These are phyloP conservation scores for Phania funesta DNA, from an alignment of 2,888 invertebrate species.

Conservation along the genomic window DNA sequence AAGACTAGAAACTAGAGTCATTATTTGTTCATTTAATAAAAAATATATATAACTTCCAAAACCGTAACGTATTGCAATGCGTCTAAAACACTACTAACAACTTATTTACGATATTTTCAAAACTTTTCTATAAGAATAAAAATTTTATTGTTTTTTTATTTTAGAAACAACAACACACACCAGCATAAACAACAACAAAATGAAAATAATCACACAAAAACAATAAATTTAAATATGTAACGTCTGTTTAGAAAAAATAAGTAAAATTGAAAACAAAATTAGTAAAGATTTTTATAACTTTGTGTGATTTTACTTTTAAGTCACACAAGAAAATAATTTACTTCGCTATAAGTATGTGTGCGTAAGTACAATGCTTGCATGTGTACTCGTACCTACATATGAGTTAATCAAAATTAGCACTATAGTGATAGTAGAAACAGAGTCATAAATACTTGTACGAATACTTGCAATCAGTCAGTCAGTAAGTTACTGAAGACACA, in stretches of 20 bases:
- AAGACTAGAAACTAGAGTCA: neutral
- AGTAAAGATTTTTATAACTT: slow-evolving; percentile 43
- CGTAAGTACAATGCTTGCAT: neutral
- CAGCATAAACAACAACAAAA: slow-evolving; percentile 62
- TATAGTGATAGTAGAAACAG: slow-evolving; percentile 42
- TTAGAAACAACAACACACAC: slow-evolving; percentile 30
- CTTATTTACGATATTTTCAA: slow-evolving; percentile 66
- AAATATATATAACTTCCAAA: slow-evolving; percentile 47
- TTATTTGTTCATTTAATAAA: slow-evolving; percentile 17
- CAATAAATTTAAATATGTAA: slow-evolving; percentile 74
- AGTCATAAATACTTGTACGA: slow-evolving; percentile 18
- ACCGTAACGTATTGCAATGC: slow-evolving; percentile 74
- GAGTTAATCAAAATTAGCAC: slow-evolving; percentile 64
- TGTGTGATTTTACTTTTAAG: slow-evolving; percentile 61
- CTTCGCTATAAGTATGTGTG: neutral
- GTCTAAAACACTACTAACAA: slow-evolving; percentile 78
- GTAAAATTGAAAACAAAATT: slow-evolving; percentile 46
- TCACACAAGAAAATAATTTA: slow-evolving; percentile 34
- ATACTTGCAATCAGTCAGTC: slow-evolving; percentile 5
- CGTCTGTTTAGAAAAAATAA: slow-evolving; percentile 66
- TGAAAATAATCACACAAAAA: slow-evolving; percentile 68
- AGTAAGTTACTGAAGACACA: neutral
- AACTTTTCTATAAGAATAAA: slow-evolving; percentile 74
- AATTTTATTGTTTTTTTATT: slow-evolving; percentile 54
- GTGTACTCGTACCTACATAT: neutral